Conservation (phyloP, 2,888 invertebrate genomes). For the Phaonia tiefii region DNA sequence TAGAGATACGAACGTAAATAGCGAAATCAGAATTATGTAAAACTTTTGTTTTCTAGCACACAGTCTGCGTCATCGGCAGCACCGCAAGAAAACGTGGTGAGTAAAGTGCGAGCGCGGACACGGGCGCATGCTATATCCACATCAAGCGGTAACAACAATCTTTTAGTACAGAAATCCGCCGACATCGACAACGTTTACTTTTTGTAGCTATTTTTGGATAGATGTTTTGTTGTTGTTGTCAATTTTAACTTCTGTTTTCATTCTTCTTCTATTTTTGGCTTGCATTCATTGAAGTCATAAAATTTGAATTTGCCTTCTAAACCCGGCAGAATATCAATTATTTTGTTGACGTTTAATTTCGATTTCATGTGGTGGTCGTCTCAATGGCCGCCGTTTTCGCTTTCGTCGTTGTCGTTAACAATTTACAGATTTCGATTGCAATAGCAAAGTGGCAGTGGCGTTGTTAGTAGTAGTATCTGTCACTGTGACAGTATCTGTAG, state of each 20-base stretch:
- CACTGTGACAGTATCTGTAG: slow-evolving; percentile 13
- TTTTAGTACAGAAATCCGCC: slow-evolving; percentile 4
- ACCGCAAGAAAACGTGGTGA: slow-evolving; percentile 18
- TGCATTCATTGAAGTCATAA: slow-evolving; percentile 35
- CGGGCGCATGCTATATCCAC: slow-evolving; percentile 4
- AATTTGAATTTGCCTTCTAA: slow-evolving; percentile 38
- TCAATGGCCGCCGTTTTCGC: not conserved
- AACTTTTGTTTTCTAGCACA: slow-evolving; percentile 54
- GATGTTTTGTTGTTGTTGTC: not conserved
- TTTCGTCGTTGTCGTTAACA: not conserved
- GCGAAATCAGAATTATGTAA: slow-evolving; percentile 59
- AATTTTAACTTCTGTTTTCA: slow-evolving; percentile 1
- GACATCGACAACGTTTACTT: not conserved
- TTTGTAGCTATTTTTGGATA: not conserved
- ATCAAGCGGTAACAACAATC: not conserved
- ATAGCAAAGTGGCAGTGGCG: not conserved
- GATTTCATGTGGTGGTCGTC: slow-evolving; percentile 75
- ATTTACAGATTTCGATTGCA: slow-evolving; percentile 3
- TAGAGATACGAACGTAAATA: too few relatives aligned
- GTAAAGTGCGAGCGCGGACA: not conserved
- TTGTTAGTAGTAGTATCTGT: not conserved
- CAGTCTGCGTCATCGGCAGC: slow-evolving; percentile 43
- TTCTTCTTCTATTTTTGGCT: not conserved
- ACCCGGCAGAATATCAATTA: slow-evolving; percentile 63
- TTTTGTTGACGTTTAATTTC: slow-evolving; percentile 69